Evolutionary conservation across 2,888 invertebrate genomes (phyloP).

Genomic region (Drosophila nr. fundita): DNA sequence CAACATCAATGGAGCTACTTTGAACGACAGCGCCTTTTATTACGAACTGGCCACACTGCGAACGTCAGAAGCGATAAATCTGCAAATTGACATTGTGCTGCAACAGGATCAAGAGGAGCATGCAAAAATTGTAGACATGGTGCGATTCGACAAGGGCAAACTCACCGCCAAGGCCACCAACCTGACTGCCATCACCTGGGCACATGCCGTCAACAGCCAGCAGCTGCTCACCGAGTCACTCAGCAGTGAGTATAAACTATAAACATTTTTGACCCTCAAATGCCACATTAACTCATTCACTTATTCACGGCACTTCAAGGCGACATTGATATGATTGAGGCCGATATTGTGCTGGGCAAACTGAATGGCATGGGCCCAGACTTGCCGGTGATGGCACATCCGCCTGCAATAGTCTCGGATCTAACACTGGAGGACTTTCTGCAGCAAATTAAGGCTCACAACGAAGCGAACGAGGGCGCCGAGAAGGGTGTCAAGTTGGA

Average conservation of each 20-base stretch:
- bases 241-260: conserved; percentile 84
- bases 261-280: background rate
- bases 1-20: conserved; percentile 53
- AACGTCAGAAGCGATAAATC: background rate
- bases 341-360: conserved; percentile 91
- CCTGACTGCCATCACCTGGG: conserved; percentile 92
- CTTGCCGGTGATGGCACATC: conserved; percentile 94
- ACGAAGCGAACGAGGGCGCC: conserved; percentile 83
- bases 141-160: conserved; percentile 43
- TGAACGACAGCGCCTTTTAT: conserved; percentile 51
- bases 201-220: conserved; percentile 93
- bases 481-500: conserved; percentile 94
- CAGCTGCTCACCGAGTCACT: conserved; percentile 88
- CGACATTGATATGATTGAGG: conserved; percentile 92
- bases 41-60: conserved; percentile 29
- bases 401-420: conserved; percentile 90
- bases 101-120: conserved; percentile 9
- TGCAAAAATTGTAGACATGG: conserved; percentile 36
- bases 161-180: conserved; percentile 84
- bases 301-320: conserved; percentile 78
- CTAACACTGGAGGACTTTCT: conserved; percentile 91
- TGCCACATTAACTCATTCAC: background rate
- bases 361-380: conserved; percentile 85
- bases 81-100: conserved; percentile 21
- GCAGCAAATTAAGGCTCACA: conserved; percentile 86